These are phyloP conservation scores for Drosophila sproati DNA, from an alignment of 1,140 invertebrate genomes.

Conservation along the genomic window DNA sequence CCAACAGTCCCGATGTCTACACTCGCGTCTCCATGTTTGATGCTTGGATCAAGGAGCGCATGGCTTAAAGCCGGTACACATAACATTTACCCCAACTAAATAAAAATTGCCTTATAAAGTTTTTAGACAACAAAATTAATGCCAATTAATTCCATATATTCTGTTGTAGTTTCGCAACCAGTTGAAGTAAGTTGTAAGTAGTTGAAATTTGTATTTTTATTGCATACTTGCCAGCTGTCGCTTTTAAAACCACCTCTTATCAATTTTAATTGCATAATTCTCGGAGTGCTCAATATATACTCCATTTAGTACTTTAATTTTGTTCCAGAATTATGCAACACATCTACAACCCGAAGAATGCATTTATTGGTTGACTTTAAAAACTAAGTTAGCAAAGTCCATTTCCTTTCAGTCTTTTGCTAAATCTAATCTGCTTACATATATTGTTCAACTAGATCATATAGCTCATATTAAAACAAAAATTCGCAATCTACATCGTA, in stretches of 20 bases:
- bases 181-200: neutral
- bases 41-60: conserved; percentile 85
- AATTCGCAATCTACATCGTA: no score
- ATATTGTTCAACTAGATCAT: no score
- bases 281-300: neutral
- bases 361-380: no score
- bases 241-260: no score
- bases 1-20: conserved; percentile 86
- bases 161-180: neutral
- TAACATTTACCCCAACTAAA: neutral
- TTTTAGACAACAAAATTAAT: neutral
- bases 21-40: conserved; percentile 85
- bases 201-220: neutral
- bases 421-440: no score
- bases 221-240: neutral
- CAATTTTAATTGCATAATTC: conserved; percentile 11
- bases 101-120: neutral
- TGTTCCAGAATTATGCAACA: no score
- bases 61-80: conserved; percentile 37
- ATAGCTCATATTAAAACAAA: no score
- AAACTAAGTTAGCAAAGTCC: no score
- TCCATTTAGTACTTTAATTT: no score
- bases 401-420: no score
- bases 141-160: neutral
- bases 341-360: no score